Percentiles rank a stretch among this genome's conserved stretches.
Conservation (phyloP, 1,140 invertebrate species). For the Eriocheir sinensis region DNA sequence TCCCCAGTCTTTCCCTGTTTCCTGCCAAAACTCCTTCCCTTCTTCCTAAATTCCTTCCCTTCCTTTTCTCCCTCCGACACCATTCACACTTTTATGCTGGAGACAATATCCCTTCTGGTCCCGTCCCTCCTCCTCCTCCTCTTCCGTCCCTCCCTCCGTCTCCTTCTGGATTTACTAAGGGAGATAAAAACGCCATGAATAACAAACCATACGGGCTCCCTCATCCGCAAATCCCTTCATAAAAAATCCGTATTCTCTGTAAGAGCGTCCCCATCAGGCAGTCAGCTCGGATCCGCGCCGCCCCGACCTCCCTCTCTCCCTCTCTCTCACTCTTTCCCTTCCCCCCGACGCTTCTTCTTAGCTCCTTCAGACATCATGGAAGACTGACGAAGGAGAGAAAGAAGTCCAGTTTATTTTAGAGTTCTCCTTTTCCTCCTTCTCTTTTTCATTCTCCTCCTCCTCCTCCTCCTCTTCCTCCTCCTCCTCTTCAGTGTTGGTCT, state of each 20-base stretch:
- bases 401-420: conserved; percentile 9
- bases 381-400: not conserved
- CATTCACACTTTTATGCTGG: not conserved
- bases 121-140: not conserved
- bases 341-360: too few species aligned
- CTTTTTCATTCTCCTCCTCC: too few species aligned
- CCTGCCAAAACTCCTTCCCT: not conserved
- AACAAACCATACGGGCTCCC: conserved; percentile 56
- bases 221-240: conserved; percentile 59
- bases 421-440: too few species aligned
- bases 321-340: not conserved
- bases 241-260: conserved; percentile 66
- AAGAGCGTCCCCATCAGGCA: conserved; percentile 61
- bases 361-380: not conserved
- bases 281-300: conserved; percentile 36
- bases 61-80: not conserved
- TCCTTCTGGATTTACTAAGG: conserved; percentile 39
- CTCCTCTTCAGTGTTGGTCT: too few species aligned
- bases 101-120: not conserved
- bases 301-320: not conserved
- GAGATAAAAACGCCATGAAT: conserved; percentile 75
- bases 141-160: not conserved
- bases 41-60: not conserved
- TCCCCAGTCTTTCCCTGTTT: not conserved
- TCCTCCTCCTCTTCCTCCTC: too few species aligned